phyloP scores from a whole-genome alignment of 2,113 vertebrate genomes.

The Muntiacus muntjak region DNA sequence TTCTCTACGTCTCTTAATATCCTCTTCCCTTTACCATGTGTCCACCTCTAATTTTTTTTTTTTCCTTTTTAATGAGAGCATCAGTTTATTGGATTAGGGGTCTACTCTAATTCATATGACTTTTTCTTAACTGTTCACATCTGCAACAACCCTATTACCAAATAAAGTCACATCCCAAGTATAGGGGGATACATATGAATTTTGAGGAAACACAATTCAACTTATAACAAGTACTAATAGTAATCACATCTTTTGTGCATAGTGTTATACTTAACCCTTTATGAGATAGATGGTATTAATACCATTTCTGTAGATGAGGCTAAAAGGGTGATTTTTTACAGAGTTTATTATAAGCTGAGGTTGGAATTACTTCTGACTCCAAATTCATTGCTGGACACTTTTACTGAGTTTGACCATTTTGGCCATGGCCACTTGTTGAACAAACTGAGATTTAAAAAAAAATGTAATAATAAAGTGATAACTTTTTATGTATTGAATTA shows the following conservation, averaged over 20 bases:
- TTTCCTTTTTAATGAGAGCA: neutral
- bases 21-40: accelerated
- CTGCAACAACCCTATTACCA: neutral
- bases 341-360: neutral
- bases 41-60: neutral
- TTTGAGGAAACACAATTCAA: neutral
- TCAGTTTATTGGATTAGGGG: neutral
- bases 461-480: neutral
- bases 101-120: neutral
- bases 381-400: neutral
- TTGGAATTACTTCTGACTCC: neutral
- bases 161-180: neutral
- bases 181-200: neutral
- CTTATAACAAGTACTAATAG: neutral
- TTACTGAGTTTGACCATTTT: neutral
- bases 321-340: neutral
- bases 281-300: neutral
- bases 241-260: neutral
- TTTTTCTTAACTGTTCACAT: neutral
- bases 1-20: neutral
- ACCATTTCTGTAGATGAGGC: neutral
- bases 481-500: neutral
- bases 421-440: neutral
- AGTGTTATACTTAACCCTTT: neutral
- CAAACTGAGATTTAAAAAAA: neutral